phyloP scores from a whole-genome alignment of 2,888 invertebrate species.

The Pristionchus maxplancki region DNA sequence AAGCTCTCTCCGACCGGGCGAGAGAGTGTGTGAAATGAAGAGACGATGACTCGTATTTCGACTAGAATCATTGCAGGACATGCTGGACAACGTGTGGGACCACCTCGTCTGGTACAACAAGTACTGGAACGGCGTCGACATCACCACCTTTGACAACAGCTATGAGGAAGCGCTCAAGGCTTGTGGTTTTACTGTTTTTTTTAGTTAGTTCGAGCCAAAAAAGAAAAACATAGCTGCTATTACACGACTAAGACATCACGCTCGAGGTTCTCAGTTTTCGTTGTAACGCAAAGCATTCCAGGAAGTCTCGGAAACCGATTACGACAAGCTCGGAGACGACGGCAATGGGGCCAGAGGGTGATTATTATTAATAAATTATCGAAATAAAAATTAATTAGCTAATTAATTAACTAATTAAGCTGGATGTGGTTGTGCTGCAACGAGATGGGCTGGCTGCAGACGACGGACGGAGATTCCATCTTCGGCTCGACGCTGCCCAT shows the following conservation, averaged over 20 bases:
- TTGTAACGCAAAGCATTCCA: no score
- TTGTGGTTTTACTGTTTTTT: not conserved
- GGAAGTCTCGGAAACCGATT: constrained; percentile 14
- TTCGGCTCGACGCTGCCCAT: constrained; percentile 66
- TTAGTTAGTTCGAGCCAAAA: no score
- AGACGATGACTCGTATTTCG: no score
- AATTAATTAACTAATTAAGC: constrained; percentile 47
- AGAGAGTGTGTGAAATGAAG: no score
- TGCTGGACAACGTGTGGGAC: constrained; percentile 44
- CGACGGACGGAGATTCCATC: constrained; percentile 67
- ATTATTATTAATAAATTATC: not conserved
- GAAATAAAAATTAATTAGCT: not conserved
- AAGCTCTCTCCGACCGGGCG: no score
- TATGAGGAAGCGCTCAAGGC: not conserved
- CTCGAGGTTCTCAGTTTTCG: no score
- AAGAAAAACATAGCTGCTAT: no score
- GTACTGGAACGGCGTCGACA: constrained; percentile 8
- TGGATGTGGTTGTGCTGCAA: constrained; percentile 74
- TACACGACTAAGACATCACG: no score
- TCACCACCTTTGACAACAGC: constrained; percentile 40
- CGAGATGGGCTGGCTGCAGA: constrained; percentile 71
- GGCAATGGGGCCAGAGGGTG: constrained; percentile 52
- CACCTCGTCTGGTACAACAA: not conserved
- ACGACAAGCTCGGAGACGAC: constrained; percentile 43
- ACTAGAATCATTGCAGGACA: no score